A percentile compares a stretch with the other conserved stretches of the same genome.
Conservation (phyloP, 2,113 vertebrate genomes). For the Antigone vipio region DNA sequence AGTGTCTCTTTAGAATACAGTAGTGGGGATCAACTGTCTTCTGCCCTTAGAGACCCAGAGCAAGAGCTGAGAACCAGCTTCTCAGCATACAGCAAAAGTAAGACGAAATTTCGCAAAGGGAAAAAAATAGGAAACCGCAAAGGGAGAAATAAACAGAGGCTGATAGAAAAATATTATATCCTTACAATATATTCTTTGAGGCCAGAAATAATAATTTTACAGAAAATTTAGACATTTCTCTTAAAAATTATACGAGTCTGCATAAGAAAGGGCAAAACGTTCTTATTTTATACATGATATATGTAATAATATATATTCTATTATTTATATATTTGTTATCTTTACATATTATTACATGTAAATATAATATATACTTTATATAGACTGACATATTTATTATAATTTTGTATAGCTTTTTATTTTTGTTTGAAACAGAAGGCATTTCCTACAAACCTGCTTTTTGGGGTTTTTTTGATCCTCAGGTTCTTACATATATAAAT, state of each 20-base stretch:
- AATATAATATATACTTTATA: too few relatives aligned
- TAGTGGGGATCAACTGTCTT: neutral
- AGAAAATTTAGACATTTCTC: neutral
- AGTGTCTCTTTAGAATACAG: neutral
- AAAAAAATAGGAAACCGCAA: neutral
- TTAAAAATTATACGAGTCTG: neutral
- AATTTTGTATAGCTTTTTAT: neutral
- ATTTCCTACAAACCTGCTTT: neutral
- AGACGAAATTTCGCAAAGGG: neutral
- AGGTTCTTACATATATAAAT: neutral
- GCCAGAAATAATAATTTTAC: neutral
- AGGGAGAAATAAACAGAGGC: neutral
- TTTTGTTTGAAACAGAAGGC: neutral
- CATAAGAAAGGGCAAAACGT: neutral
- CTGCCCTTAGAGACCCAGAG: neutral
- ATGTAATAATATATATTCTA: neutral
- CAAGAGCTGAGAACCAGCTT: neutral
- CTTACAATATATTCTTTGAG: neutral
- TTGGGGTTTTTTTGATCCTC: neutral
- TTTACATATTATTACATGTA: too few relatives aligned
- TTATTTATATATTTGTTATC: neutral
- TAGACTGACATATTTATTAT: neutral
- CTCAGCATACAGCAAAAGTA: neutral
- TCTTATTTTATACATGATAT: neutral
- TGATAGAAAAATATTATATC: neutral